Conservation (phyloP, 2,888 invertebrate genomes). For the Teleiodes luculella region DNA sequence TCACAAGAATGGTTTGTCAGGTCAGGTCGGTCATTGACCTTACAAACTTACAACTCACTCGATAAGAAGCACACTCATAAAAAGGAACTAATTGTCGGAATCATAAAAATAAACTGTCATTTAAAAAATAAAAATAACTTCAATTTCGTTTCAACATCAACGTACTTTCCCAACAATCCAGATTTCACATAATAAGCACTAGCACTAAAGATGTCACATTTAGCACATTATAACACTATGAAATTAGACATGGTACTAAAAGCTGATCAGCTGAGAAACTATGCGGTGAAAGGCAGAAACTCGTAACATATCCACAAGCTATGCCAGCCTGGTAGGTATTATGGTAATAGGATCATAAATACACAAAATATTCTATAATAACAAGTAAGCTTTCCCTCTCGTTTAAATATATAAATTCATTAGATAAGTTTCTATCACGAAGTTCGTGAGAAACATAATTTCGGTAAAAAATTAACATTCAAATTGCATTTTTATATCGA, state of each 20-base stretch:
- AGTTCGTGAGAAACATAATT: neutral
- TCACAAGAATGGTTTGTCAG: no score
- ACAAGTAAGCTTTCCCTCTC: neutral
- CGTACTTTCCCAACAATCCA: neutral
- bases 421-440: neutral
- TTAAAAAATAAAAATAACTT: no score
- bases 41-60: no score
- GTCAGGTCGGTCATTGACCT: no score
- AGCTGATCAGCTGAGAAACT: neutral
- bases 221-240: neutral
- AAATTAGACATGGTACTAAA: neutral
- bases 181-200: no score
- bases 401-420: conserved; percentile 1
- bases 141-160: no score
- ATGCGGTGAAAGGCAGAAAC: neutral
- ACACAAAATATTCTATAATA: neutral
- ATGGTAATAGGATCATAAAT: neutral
- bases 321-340: neutral
- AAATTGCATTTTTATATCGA: neutral
- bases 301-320: neutral
- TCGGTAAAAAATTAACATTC: neutral
- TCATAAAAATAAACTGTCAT: no score
- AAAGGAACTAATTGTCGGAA: no score
- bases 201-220: no score
- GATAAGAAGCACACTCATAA: no score